A percentile compares a stretch with the other conserved stretches of the same genome.
Evolutionary conservation across 2,113 vertebrate genomes (phyloP).

Genomic region (Aegotheles bennettii): DNA sequence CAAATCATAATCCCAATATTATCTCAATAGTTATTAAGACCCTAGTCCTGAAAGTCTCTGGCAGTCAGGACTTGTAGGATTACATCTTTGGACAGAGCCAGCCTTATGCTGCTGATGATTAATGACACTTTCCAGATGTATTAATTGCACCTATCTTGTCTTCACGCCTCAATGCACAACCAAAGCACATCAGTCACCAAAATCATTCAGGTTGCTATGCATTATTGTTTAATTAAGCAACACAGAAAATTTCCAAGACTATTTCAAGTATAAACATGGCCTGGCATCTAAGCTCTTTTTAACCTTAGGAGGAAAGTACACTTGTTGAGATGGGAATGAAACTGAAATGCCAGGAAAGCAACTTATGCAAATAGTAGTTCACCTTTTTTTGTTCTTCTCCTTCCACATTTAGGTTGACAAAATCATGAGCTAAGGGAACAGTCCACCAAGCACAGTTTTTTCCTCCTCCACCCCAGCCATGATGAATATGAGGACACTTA

Average conservation of each 20-base stretch:
- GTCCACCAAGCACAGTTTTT: background rate
- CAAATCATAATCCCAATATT: background rate
- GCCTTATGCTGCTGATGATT: background rate
- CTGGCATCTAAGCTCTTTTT: background rate
- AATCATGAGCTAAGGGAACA: background rate
- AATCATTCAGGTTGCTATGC: background rate
- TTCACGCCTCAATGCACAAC: background rate
- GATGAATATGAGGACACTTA: background rate
- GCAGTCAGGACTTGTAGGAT: background rate
- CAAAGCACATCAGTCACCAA: background rate
- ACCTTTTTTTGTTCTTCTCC: background rate
- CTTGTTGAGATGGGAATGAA: background rate
- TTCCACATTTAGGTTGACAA: background rate
- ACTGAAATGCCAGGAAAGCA: background rate
- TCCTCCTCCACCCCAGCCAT: background rate
- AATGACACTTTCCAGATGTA: background rate
- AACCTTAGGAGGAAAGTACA: background rate
- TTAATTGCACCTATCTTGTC: background rate
- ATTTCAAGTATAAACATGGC: background rate
- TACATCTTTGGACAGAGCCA: background rate
- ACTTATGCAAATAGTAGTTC: background rate
- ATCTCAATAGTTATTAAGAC: accelerated
- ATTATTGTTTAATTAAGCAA: conserved; percentile 26
- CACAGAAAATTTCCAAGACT: background rate
- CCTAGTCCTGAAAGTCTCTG: background rate